Evolutionary conservation across 2,113 vertebrate species (phyloP).

Genomic region (Nematolebias whitei): DNA sequence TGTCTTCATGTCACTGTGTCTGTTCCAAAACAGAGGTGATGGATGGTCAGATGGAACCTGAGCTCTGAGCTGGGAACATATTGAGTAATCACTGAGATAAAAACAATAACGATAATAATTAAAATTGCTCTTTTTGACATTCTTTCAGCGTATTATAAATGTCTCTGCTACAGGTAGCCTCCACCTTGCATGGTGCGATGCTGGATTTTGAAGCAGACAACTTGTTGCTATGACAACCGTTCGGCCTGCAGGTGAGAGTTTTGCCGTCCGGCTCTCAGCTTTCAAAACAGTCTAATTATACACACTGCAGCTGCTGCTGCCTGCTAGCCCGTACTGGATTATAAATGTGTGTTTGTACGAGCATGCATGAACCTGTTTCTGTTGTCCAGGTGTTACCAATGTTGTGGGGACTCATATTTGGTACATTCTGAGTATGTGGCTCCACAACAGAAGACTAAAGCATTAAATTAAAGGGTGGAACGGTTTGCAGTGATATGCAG

Average conservation of each 20-base stretch:
- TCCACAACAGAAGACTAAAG: not conserved
- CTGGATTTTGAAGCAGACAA: conserved; percentile 34
- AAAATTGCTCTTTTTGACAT: not conserved
- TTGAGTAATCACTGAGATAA: conserved; percentile 18
- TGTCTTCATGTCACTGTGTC: conserved; percentile 16
- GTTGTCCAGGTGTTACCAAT: not conserved
- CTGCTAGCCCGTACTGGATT: conserved; percentile 47
- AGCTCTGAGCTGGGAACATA: not conserved
- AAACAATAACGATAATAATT: no score
- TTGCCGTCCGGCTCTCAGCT: conserved; percentile 59
- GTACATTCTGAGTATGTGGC: not conserved
- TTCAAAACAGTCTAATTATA: conserved; percentile 79
- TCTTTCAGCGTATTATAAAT: not conserved
- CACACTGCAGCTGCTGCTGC: conserved; percentile 73
- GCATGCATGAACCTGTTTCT: no score
- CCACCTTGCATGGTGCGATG: not conserved
- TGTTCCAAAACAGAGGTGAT: conserved; percentile 38
- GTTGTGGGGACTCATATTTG: not conserved
- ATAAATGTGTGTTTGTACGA: conserved; percentile 3
- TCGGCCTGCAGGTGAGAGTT: conserved; percentile 67
- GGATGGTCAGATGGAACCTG: conserved; percentile 15
- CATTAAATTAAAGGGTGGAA: not conserved
- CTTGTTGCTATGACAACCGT: conserved; percentile 53
- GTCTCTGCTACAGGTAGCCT: not conserved
- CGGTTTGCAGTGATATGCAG: not conserved